phyloP scores from a whole-genome alignment of 2,888 invertebrate species.

The Drosophila hawaiiensis region DNA sequence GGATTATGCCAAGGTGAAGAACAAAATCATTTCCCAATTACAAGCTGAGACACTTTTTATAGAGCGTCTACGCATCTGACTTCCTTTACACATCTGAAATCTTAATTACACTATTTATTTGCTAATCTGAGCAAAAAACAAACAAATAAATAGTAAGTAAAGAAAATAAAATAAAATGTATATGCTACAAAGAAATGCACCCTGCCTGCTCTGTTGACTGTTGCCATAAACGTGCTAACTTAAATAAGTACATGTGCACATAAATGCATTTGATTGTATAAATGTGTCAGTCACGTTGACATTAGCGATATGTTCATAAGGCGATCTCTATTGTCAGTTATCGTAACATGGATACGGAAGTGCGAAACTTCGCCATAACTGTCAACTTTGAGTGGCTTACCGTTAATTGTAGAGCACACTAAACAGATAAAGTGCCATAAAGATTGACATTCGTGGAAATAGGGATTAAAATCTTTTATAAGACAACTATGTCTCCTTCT shows the following conservation, averaged over 20 bases:
- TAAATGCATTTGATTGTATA: not conserved
- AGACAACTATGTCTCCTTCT: not conserved
- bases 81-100: constrained; percentile 2
- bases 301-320: constrained; percentile 23
- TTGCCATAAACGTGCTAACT: not conserved
- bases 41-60: not conserved
- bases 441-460: too few relatives aligned
- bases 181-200: constrained; percentile 1
- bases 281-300: not conserved
- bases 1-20: constrained; percentile 17
- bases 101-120: constrained; percentile 6
- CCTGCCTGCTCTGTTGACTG: not conserved
- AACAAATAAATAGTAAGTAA: not conserved
- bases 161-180: not conserved
- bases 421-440: constrained; percentile 4
- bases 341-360: constrained; percentile 50
- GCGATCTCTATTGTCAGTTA: constrained; percentile 8
- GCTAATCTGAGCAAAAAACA: not conserved
- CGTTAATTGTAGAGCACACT: constrained; percentile 31
- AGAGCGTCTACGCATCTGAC: constrained; percentile 3
- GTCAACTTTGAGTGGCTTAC: constrained; percentile 11
- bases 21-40: constrained; percentile 1
- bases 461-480: not conserved
- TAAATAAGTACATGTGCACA: not conserved
- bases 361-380: constrained; percentile 8